Conservation (phyloP, 2,888 invertebrate genomes). For the Drosophila mulleri region DNA sequence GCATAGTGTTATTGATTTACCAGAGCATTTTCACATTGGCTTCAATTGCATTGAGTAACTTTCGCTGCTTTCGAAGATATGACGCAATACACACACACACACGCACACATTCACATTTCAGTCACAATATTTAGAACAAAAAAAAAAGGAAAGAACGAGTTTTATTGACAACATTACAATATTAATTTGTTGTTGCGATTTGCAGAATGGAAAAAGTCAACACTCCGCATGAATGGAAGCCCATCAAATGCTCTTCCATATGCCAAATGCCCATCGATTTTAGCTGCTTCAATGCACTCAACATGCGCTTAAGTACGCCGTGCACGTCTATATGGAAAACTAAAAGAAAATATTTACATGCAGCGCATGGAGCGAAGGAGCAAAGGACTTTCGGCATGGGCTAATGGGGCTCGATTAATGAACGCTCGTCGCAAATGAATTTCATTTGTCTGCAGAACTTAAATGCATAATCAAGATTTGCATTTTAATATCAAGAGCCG, state of each 20-base stretch:
- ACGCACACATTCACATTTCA: slow-evolving; percentile 15
- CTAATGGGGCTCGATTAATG: slow-evolving; percentile 13
- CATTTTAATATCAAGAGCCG: slow-evolving; percentile 59
- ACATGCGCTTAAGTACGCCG: slow-evolving; percentile 1
- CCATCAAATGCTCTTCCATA: slow-evolving; percentile 62
- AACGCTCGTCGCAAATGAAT: slow-evolving; percentile 48
- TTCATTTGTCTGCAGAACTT: slow-evolving; percentile 60
- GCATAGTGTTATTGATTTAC: slow-evolving; percentile 65
- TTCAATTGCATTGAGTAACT: slow-evolving; percentile 76
- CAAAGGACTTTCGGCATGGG: neutral
- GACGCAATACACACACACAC: slow-evolving; percentile 34
- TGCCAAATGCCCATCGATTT: slow-evolving; percentile 77
- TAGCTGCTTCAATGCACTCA: slow-evolving; percentile 43
- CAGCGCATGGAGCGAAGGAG: neutral
- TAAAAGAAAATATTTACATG: slow-evolving; percentile 13
- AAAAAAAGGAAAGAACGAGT: slow-evolving; percentile 3
- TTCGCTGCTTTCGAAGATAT: slow-evolving; percentile 42
- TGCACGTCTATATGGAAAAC: neutral
- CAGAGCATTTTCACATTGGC: slow-evolving; percentile 52
- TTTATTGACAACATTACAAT: slow-evolving; percentile 52
- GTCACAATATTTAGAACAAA: slow-evolving; percentile 49
- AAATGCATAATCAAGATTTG: slow-evolving; percentile 71
- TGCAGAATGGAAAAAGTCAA: slow-evolving; percentile 56
- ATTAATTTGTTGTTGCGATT: slow-evolving; percentile 68
- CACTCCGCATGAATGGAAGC: slow-evolving; percentile 71